phyloP scores from a whole-genome alignment of 2,888 invertebrate genomes.

The Heterodera filipjevi region DNA sequence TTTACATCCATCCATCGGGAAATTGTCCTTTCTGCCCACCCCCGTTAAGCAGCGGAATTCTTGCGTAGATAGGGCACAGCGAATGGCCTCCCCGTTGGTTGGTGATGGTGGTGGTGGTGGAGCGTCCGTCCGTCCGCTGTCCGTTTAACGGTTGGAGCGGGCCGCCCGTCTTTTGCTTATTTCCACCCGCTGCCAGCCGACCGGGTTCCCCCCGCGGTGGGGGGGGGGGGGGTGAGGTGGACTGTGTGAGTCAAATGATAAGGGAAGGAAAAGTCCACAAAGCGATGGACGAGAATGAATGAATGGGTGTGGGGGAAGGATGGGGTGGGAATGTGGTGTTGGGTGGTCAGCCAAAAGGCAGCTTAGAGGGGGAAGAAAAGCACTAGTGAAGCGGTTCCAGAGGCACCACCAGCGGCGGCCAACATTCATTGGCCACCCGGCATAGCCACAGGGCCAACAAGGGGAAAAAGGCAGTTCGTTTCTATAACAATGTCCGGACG shows the following conservation, averaged over 20 bases:
- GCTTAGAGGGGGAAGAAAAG: neutral
- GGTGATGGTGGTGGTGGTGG: no score
- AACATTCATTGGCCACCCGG: neutral
- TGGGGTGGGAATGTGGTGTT: neutral
- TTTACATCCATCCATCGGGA: neutral
- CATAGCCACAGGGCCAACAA: neutral
- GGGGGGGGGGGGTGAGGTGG: slow-evolving; percentile 3
- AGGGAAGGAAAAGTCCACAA: neutral
- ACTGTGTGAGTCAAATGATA: slow-evolving; percentile 6
- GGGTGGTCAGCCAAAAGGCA: neutral
- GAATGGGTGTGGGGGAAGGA: neutral
- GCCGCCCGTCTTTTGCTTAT: neutral
- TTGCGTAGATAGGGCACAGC: neutral
- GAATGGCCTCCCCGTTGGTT: neutral
- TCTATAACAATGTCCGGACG: neutral
- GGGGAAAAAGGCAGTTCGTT: neutral
- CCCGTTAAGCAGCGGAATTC: neutral
- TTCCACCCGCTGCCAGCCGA: slow-evolving; percentile 12
- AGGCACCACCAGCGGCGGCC: neutral
- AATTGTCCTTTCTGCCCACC: neutral
- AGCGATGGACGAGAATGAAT: slow-evolving; percentile 4
- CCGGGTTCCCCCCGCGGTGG: neutral
- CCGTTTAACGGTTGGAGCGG: slow-evolving; percentile 5
- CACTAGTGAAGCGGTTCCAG: no score
- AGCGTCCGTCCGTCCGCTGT: neutral